Evolutionary conservation across 2,797 vertebrate species (phyloP).

Genomic region (Pantherophis alleghaniensis): DNA sequence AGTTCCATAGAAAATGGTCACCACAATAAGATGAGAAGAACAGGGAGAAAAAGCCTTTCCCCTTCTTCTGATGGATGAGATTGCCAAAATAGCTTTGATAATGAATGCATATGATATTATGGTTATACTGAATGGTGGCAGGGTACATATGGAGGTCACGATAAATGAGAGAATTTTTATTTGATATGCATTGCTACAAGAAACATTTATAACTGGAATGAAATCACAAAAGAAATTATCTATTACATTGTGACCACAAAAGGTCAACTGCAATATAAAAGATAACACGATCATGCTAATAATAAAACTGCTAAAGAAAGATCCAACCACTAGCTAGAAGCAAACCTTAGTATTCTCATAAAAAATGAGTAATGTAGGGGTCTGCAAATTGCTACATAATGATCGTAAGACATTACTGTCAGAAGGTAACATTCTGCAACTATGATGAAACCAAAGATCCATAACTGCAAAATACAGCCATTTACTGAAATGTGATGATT

Average conservation of each 20-base stretch:
- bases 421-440: slow-evolving; percentile 60
- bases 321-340: slow-evolving; percentile 37
- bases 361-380: slow-evolving; percentile 47
- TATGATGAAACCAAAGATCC: slow-evolving; percentile 53
- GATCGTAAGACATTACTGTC: slow-evolving; percentile 60
- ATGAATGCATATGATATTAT: background rate
- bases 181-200: slow-evolving; percentile 46
- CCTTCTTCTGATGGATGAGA: slow-evolving; percentile 5
- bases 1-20: slow-evolving; percentile 12
- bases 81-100: background rate
- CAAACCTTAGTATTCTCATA: slow-evolving; percentile 50
- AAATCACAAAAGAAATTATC: slow-evolving; percentile 68
- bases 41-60: slow-evolving; percentile 20
- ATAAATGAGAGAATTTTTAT: background rate
- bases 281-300: slow-evolving; percentile 37
- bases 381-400: slow-evolving; percentile 31
- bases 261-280: slow-evolving; percentile 54
- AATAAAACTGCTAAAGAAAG: slow-evolving; percentile 46
- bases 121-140: slow-evolving; percentile 10
- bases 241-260: slow-evolving; percentile 56
- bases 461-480: slow-evolving; percentile 57
- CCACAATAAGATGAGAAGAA: slow-evolving; percentile 15
- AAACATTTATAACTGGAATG: slow-evolving; percentile 57
- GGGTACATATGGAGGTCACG: background rate
- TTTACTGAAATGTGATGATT: background rate